Evolutionary conservation across 2,888 invertebrate genomes (phyloP).

Genomic region (Drosophila crucigera): DNA sequence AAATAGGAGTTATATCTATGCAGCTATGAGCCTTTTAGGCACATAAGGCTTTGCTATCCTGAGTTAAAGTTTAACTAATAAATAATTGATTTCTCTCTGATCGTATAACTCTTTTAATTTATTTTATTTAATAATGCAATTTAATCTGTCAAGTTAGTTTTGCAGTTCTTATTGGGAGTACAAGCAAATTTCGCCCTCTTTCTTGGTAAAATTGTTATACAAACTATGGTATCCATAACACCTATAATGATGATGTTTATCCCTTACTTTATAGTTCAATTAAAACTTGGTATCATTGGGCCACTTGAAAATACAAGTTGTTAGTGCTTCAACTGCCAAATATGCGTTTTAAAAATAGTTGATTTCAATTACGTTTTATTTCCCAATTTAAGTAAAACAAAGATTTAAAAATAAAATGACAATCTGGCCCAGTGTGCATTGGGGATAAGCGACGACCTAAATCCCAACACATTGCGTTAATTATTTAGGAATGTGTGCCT

Average conservation of each 20-base stretch:
- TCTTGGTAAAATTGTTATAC: background rate
- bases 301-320: background rate
- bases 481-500: conserved; percentile 47
- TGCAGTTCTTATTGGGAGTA: background rate
- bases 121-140: no score
- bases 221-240: background rate
- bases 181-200: background rate
- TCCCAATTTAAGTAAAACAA: background rate
- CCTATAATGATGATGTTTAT: background rate
- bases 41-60: background rate
- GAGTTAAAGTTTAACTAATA: background rate
- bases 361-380: background rate
- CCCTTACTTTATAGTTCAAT: background rate
- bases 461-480: conserved; percentile 54
- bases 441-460: conserved; percentile 29
- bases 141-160: background rate
- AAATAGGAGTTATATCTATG: background rate
- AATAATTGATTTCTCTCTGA: background rate
- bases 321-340: background rate
- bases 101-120: background rate
- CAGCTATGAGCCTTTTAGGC: background rate
- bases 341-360: background rate
- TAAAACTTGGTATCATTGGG: background rate
- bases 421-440: background rate
- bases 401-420: background rate